phyloP scores from a whole-genome alignment of 2,888 invertebrate species.

The Julus scandinavius region DNA sequence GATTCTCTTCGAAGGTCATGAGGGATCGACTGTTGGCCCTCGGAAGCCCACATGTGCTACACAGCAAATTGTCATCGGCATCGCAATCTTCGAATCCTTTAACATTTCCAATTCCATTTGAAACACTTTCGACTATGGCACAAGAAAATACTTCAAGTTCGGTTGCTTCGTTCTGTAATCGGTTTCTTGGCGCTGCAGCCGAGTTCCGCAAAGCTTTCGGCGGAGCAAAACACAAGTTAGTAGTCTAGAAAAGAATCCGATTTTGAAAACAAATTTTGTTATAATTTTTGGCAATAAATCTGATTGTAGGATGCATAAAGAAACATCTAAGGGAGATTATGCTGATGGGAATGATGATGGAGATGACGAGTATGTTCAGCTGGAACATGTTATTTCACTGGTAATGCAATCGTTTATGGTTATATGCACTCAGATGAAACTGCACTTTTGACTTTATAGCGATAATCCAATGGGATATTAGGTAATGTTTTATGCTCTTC shows the following conservation, averaged over 20 bases:
- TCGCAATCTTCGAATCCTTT: neutral
- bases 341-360: no score
- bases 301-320: neutral
- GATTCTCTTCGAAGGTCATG: slow-evolving; percentile 47
- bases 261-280: neutral
- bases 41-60: slow-evolving; percentile 15
- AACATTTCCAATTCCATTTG: neutral
- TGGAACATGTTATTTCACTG: slow-evolving; percentile 88
- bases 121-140: neutral
- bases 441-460: no score
- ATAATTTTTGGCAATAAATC: no score
- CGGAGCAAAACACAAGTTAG: neutral
- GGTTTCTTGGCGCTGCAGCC: slow-evolving; percentile 47
- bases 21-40: neutral
- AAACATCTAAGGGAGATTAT: neutral
- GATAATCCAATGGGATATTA: no score
- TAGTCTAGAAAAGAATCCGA: neutral
- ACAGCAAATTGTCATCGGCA: neutral
- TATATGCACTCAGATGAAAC: no score
- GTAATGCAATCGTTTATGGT: no score
- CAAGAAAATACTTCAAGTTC: neutral
- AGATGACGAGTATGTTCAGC: slow-evolving; percentile 72
- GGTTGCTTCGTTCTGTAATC: slow-evolving; percentile 44
- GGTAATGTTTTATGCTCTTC: no score
- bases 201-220: neutral